Evolutionary conservation across 64 coral and sea anemone species (phyloP).

Genomic region (Stylophora pistillata): DNA sequence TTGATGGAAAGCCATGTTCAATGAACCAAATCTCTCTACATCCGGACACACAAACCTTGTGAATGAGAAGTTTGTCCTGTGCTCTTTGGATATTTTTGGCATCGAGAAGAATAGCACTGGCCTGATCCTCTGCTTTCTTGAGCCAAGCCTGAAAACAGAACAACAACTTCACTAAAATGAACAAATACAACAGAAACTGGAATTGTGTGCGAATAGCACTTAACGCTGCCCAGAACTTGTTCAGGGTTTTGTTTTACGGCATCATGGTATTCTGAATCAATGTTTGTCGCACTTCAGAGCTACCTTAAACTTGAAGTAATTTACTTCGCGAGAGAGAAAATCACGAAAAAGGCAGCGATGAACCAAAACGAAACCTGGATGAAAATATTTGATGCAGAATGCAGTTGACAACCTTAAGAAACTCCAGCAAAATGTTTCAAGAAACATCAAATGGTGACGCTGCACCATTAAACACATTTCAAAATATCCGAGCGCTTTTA

Average conservation of each 20-base stretch:
- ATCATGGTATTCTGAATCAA: not conserved
- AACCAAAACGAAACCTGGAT: too few species aligned
- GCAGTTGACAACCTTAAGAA: too few species aligned
- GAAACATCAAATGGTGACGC: too few species aligned
- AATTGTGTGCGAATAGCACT: not conserved
- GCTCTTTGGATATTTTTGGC: conserved; percentile 72
- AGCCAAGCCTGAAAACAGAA: conserved; percentile 65
- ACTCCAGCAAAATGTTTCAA: too few species aligned
- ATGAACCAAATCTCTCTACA: not conserved
- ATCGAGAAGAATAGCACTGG: conserved; percentile 68
- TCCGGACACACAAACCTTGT: conserved; percentile 52
- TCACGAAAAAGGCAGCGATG: too few species aligned
- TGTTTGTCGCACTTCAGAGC: not conserved
- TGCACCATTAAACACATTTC: too few species aligned
- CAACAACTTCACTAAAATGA: not conserved
- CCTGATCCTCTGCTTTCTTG: conserved; percentile 81
- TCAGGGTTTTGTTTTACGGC: too few species aligned
- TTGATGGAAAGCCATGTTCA: not conserved
- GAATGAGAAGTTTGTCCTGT: conserved; percentile 62
- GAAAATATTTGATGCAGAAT: too few species aligned
- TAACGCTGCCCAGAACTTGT: too few species aligned
- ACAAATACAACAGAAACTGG: not conserved
- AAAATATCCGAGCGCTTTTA: too few species aligned
- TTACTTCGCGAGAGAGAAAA: too few species aligned
- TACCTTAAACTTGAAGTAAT: not conserved